These are phyloP conservation scores for Macroteleia sp. DNA, from an alignment of 2,888 invertebrate species.

Conservation along the genomic window DNA sequence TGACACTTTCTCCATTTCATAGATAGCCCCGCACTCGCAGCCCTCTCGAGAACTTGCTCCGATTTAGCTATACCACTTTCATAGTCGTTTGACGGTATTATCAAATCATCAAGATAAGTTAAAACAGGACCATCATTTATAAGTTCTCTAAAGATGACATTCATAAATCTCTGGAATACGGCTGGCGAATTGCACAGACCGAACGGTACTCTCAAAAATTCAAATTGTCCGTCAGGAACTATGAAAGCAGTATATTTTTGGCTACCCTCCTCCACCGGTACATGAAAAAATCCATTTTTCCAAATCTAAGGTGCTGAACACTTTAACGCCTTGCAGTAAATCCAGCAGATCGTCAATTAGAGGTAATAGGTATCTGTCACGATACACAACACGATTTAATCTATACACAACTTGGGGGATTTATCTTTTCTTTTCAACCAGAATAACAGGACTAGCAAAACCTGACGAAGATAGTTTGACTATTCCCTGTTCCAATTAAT, in stretches of 20 bases:
- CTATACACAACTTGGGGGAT: neutral
- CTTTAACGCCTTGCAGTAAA: neutral
- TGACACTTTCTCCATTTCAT: conserved; percentile 1
- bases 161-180: no score
- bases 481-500: neutral
- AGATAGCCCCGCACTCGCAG: neutral
- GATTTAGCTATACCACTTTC: neutral
- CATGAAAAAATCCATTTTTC: neutral
- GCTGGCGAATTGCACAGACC: no score
- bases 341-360: neutral
- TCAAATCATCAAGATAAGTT: neutral
- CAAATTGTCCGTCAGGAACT: neutral
- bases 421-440: neutral
- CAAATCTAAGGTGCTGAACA: neutral
- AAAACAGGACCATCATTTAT: neutral
- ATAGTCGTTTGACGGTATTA: neutral
- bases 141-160: neutral
- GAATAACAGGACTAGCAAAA: neutral
- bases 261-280: neutral
- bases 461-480: neutral
- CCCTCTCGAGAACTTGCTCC: neutral
- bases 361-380: neutral
- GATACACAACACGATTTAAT: neutral
- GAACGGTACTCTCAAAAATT: neutral
- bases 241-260: neutral